Conservation (phyloP, 2,113 vertebrate genomes). For the Syrmaticus mikado region DNA sequence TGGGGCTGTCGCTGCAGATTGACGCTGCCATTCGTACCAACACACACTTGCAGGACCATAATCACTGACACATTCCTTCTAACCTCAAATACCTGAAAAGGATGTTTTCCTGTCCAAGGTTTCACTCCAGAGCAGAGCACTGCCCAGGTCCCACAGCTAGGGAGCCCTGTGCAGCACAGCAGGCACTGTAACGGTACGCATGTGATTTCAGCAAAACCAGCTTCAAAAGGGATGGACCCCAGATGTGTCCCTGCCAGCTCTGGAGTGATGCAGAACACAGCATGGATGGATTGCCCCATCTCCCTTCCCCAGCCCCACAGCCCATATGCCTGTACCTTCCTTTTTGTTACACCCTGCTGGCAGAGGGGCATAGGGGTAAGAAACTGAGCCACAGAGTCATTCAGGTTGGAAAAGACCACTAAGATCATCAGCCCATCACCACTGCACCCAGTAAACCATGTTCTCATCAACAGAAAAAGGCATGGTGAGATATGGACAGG, state of each 20-base stretch:
- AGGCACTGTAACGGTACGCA: rapidly evolving
- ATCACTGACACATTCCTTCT: neutral
- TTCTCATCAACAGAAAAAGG: neutral
- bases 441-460: neutral
- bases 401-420: too few species aligned
- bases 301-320: neutral
- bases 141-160: neutral
- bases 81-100: slow-evolving; percentile 20
- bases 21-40: neutral
- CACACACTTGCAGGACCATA: neutral
- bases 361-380: rapidly evolving
- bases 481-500: neutral
- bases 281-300: rapidly evolving
- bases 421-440: neutral
- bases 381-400: neutral
- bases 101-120: neutral
- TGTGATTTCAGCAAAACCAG: neutral
- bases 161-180: neutral
- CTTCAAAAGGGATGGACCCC: neutral
- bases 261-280: rapidly evolving
- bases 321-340: neutral
- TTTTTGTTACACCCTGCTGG: neutral
- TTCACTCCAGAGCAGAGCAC: neutral
- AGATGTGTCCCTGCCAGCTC: neutral
- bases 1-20: neutral